Base-by-base conservation (phyloP, 2,113 vertebrate species). In the Glaucomys volans region DNA sequence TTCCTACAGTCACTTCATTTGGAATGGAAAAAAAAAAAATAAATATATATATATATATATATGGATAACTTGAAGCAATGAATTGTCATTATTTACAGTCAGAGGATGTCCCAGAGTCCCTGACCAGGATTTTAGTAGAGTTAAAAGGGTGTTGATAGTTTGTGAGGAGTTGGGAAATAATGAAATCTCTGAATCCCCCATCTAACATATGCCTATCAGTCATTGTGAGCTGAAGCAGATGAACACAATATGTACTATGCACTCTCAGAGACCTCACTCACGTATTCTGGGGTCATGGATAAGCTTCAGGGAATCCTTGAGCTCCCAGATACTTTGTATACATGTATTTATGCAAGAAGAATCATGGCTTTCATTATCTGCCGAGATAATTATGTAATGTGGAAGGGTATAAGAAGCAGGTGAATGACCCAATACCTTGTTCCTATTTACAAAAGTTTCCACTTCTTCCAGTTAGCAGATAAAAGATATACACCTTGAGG, bases 241-340 rank as follows among this genome's bases (percentile, higher is more conserved):
- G 40, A 11, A 7, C 0, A 24, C 9, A 17, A 11, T 1, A 12
- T 20, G 17, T 67, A 28, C 3, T 66, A 30, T 24, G 24, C 35
- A n/a, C 22, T n/a, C 14, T 30, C 17, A 76, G 42, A 26, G 10
- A 47, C 30, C 20, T 40, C 37, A 32, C 28, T 52, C 50, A 30
- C 18, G 47, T 12, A 24, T 18, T 18, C 12, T 28, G 18, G 13
- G 2, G 32, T 47, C 42, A 35, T 2, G 2, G 14, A 66, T 57
- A 50, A 74, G 28, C 11, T 69, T 72, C 24, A 44, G 20, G 59
- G 32, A 6, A 2, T 40, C 64, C 37, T 20, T 35, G 24, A 54
- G 28, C 6, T 32, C 14, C 16, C 22, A 26, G 52, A 40, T 13
- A 40, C 17, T 13, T 16, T 64, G 67, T 57, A 4, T 32, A 59